Percentiles rank a stretch among this genome's conserved stretches.
Conservation (phyloP, 2,888 invertebrate species). For the Nomada goodeniana region DNA sequence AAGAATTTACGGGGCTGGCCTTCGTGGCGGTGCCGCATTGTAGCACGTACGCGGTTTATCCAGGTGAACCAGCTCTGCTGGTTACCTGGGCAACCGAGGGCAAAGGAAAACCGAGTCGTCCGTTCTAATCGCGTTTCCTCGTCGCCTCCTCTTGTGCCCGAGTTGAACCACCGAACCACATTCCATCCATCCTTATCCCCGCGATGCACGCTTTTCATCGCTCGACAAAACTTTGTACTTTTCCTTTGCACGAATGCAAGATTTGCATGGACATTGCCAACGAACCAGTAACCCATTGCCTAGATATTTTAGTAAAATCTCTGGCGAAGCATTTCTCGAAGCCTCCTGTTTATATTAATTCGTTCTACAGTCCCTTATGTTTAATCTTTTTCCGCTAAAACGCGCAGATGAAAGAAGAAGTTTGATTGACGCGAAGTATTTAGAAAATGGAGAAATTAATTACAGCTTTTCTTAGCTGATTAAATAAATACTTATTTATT, state of each 20-base stretch:
- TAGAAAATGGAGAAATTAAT: no score
- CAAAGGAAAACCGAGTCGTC: constrained; percentile 50
- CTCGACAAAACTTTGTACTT: background rate
- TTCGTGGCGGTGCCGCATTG: constrained; percentile 49
- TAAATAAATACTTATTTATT: background rate
- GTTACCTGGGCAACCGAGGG: constrained; percentile 40
- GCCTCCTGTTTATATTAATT: no score
- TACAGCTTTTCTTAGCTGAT: no score
- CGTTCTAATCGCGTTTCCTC: constrained; percentile 60
- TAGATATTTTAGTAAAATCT: no score
- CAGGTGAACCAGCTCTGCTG: constrained; percentile 59
- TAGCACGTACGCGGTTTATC: constrained; percentile 54
- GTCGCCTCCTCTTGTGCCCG: constrained; percentile 16
- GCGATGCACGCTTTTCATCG: constrained; percentile 6
- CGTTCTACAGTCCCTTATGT: no score
- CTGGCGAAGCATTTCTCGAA: no score
- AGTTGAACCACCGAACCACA: constrained; percentile 32
- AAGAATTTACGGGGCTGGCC: constrained; percentile 55
- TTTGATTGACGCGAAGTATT: no score
- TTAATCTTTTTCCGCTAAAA: no score
- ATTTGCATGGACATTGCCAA: no score
- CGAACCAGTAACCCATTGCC: no score
- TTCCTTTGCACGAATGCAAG: no score
- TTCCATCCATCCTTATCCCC: constrained; percentile 35
- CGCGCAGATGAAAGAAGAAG: no score